phyloP scores from a whole-genome alignment of 1,140 invertebrate genomes.

The Drosophila prosaltans region DNA sequence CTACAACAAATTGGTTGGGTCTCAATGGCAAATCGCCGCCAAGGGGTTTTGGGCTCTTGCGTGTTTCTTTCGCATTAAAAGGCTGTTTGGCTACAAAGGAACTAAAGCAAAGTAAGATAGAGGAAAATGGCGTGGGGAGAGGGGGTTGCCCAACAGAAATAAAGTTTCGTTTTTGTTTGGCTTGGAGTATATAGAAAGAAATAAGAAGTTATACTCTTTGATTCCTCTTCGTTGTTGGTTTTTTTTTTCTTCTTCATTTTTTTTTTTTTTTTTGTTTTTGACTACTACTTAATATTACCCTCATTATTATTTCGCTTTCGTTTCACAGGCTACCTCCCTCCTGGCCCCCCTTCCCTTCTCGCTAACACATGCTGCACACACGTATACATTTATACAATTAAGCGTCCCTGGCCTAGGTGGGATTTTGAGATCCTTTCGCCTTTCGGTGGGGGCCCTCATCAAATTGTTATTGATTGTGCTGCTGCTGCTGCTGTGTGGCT shows the following conservation, averaged over 20 bases:
- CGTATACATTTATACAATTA: slow-evolving; percentile 55
- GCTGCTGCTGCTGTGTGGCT: slow-evolving; percentile 23
- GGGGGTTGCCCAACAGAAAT: not conserved
- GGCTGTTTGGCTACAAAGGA: slow-evolving; percentile 36
- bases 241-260: slow-evolving; percentile 30
- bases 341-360: not conserved
- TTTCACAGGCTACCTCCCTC: slow-evolving; percentile 35
- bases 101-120: not conserved
- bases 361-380: slow-evolving; percentile 24
- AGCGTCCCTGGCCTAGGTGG: slow-evolving; percentile 67
- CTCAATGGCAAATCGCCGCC: slow-evolving; percentile 15
- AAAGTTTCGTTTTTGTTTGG: not conserved
- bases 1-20: slow-evolving; percentile 61
- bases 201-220: slow-evolving; percentile 40
- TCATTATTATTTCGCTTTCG: slow-evolving; percentile 79
- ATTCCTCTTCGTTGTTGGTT: slow-evolving; percentile 34
- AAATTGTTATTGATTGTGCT: slow-evolving; percentile 77
- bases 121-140: not conserved
- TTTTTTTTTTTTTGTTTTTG: slow-evolving; percentile 21
- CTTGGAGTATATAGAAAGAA: not conserved
- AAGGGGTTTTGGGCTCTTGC: slow-evolving; percentile 45
- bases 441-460: slow-evolving; percentile 52
- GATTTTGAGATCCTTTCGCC: slow-evolving; percentile 63
- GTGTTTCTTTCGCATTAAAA: slow-evolving; percentile 68
- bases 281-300: slow-evolving; percentile 64